Percentiles rank a stretch among this genome's conserved stretches.
Evolutionary conservation across 2,113 vertebrate genomes (phyloP).

Genomic region (Platysternon megacephalum): DNA sequence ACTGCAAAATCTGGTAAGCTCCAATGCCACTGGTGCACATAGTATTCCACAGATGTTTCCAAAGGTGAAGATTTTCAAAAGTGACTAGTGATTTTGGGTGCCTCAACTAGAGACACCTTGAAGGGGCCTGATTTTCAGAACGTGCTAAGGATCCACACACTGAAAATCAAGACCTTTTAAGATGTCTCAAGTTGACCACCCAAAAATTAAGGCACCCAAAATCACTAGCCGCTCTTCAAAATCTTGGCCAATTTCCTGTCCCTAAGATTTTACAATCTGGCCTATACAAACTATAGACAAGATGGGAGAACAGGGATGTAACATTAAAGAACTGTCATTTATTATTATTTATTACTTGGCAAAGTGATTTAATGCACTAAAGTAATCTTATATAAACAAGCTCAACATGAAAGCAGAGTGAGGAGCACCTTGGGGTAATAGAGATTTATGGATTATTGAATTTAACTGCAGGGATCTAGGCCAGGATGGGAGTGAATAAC

Average conservation of each 20-base stretch:
- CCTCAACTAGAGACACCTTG: neutral
- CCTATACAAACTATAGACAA: slow-evolving; percentile 4
- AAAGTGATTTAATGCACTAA: slow-evolving; percentile 16
- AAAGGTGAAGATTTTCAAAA: neutral
- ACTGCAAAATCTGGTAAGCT: neutral
- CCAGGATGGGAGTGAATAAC: neutral
- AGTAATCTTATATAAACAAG: slow-evolving; percentile 59
- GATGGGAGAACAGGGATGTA: neutral
- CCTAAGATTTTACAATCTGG: neutral
- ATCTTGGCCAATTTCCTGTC: neutral
- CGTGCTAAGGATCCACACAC: neutral
- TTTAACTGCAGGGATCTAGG: slow-evolving; percentile 35
- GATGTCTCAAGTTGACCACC: neutral
- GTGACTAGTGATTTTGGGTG: neutral
- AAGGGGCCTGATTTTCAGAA: neutral
- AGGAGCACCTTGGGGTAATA: slow-evolving; percentile 7
- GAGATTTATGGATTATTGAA: slow-evolving; percentile 40
- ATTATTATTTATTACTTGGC: slow-evolving; percentile 26
- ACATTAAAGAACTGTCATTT: slow-evolving; percentile 25
- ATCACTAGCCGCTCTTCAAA: neutral
- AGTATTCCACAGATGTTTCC: neutral
- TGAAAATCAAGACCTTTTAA: neutral
- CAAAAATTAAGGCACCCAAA: neutral
- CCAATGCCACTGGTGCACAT: neutral
- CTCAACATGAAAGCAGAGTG: slow-evolving; percentile 45